Evolutionary conservation across 2,113 vertebrate species (phyloP).

Genomic region (Ursus arctos): DNA sequence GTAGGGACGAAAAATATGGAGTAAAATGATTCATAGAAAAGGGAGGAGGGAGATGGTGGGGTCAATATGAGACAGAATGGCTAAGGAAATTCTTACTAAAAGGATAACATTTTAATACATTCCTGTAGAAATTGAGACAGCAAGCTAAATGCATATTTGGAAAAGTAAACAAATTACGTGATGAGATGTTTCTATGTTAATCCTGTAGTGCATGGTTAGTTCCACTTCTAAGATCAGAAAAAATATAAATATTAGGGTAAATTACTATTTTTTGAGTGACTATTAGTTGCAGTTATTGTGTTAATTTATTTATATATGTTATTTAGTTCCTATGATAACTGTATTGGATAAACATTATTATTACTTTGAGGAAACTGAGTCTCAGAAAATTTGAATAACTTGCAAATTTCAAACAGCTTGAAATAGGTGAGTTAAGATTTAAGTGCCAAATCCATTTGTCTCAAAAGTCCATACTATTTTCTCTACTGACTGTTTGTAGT

Average conservation of each 20-base stretch:
- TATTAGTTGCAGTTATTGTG: background rate
- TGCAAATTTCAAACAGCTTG: background rate
- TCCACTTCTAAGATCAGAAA: background rate
- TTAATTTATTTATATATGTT: background rate
- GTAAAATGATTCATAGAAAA: background rate
- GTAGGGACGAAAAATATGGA: background rate
- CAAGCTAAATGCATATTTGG: background rate
- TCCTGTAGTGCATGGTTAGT: background rate
- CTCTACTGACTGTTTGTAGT: background rate
- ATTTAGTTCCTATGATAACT: background rate
- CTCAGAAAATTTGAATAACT: background rate
- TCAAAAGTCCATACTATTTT: background rate
- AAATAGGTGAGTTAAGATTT: background rate
- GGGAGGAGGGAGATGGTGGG: accelerated
- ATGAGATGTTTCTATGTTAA: background rate
- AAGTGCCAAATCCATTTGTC: background rate
- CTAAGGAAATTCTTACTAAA: background rate
- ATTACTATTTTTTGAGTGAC: background rate
- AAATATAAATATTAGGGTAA: background rate
- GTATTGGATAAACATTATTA: background rate
- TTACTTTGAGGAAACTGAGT: background rate
- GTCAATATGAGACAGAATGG: background rate
- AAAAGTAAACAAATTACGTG: background rate
- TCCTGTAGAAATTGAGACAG: background rate
- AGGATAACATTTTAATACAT: background rate